phyloP scores from a whole-genome alignment of 2,113 vertebrate genomes.

The Eurystomus gularis region DNA sequence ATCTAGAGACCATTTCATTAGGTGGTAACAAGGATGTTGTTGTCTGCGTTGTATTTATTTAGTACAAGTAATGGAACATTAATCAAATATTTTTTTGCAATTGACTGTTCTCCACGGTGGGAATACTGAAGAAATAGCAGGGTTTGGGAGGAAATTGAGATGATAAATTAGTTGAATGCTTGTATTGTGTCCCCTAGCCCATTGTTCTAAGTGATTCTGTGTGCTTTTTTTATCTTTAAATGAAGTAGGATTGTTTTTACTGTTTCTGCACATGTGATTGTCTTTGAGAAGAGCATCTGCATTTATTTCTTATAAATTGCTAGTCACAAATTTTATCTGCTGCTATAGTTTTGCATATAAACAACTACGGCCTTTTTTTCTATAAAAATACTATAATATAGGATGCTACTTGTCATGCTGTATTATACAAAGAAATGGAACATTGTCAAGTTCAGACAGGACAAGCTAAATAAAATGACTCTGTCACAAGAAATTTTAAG shows the following conservation, averaged over 20 bases:
- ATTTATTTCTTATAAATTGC: slow-evolving; percentile 28
- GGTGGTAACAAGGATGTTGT: not conserved
- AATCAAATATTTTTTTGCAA: slow-evolving; percentile 18
- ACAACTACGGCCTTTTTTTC: not conserved
- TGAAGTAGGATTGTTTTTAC: slow-evolving; percentile 10
- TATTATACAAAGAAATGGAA: not conserved
- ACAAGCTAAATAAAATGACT: not conserved
- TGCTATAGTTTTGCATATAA: slow-evolving; percentile 32
- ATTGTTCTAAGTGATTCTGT: slow-evolving; percentile 33
- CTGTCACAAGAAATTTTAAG: not conserved
- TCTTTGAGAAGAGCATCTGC: slow-evolving; percentile 14
- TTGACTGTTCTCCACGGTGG: not conserved
- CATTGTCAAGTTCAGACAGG: not conserved
- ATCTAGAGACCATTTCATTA: not conserved
- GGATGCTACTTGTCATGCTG: not conserved
- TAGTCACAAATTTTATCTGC: slow-evolving; percentile 26
- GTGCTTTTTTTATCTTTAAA: not conserved
- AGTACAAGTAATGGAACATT: not conserved
- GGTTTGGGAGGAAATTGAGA: slow-evolving; percentile 2
- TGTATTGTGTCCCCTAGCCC: not conserved
- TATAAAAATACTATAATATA: not conserved
- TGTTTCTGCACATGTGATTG: not conserved
- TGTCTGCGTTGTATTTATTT: not conserved
- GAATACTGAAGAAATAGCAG: not conserved
- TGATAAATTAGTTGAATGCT: slow-evolving; percentile 32